phyloP scores from a whole-genome alignment of 1,140 invertebrate genomes.

The Spodoptera frugiperda region DNA sequence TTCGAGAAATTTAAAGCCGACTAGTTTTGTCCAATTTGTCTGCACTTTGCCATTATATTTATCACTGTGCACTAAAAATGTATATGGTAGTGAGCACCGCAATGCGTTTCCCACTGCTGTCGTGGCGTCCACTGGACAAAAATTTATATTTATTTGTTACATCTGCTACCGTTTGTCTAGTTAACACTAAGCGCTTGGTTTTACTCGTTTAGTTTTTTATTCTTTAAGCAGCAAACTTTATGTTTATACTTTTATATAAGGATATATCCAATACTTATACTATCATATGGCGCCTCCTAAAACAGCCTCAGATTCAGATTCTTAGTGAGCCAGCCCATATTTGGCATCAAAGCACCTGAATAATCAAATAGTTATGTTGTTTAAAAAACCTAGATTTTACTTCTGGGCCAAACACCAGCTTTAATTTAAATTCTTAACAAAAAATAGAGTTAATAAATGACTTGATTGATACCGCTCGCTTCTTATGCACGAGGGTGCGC shows the following conservation, averaged over 20 bases:
- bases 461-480: too few species aligned
- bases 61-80: constrained; percentile 48
- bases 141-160: constrained; percentile 55
- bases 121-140: constrained; percentile 36
- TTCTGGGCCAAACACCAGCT: too few species aligned
- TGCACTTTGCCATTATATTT: constrained; percentile 41
- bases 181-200: neutral
- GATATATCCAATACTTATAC: too few species aligned
- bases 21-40: constrained; percentile 25
- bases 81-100: constrained; percentile 44
- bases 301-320: too few species aligned
- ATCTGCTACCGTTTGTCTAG: constrained; percentile 43
- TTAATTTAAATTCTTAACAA: too few species aligned
- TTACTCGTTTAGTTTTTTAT: neutral
- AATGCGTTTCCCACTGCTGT: constrained; percentile 45
- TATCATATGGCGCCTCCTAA: too few species aligned
- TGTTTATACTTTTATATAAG: neutral
- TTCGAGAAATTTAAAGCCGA: constrained; percentile 15
- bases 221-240: neutral
- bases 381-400: too few species aligned
- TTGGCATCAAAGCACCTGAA: too few species aligned
- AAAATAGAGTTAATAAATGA: too few species aligned
- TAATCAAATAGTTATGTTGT: too few species aligned
- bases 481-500: too few species aligned
- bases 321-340: too few species aligned